These are phyloP conservation scores for Borostomias antarcticus DNA, from an alignment of 2,797 vertebrate genomes.

Conservation along the genomic window DNA sequence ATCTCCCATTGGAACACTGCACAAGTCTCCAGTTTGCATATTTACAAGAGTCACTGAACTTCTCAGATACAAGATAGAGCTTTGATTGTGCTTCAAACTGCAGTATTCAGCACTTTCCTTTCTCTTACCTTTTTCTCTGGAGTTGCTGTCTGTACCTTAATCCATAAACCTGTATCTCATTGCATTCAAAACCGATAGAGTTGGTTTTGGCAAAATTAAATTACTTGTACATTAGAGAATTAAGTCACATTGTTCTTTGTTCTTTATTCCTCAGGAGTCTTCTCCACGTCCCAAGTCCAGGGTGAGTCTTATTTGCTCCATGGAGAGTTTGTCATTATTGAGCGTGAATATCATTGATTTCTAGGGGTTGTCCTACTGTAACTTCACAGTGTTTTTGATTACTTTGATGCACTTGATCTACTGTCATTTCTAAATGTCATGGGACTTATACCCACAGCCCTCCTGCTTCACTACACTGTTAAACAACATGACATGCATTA, in stretches of 20 bases:
- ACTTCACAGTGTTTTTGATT: too few relatives aligned
- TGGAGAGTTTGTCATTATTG: constrained; percentile 6
- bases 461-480: neutral
- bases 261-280: constrained; percentile 72
- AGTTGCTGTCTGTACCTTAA: too few relatives aligned
- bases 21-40: constrained; percentile 27
- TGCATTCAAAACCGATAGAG: too few relatives aligned
- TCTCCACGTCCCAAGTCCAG: constrained; percentile 81
- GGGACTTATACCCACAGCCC: neutral
- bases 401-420: too few relatives aligned
- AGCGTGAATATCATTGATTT: constrained; percentile 5
- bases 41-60: too few relatives aligned
- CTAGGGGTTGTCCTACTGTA: neutral
- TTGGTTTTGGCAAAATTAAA: too few relatives aligned
- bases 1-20: constrained; percentile 22
- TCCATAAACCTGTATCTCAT: too few relatives aligned
- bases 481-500: neutral
- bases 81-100: too few relatives aligned
- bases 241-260: constrained; percentile 46
- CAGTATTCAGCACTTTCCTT: too few relatives aligned
- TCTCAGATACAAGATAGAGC: too few relatives aligned
- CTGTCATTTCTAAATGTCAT: neutral
- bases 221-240: too few relatives aligned
- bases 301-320: constrained; percentile 68
- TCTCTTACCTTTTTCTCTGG: too few relatives aligned